Conservation (phyloP, 2,888 invertebrate genomes). For the Ectobius pallidus region DNA sequence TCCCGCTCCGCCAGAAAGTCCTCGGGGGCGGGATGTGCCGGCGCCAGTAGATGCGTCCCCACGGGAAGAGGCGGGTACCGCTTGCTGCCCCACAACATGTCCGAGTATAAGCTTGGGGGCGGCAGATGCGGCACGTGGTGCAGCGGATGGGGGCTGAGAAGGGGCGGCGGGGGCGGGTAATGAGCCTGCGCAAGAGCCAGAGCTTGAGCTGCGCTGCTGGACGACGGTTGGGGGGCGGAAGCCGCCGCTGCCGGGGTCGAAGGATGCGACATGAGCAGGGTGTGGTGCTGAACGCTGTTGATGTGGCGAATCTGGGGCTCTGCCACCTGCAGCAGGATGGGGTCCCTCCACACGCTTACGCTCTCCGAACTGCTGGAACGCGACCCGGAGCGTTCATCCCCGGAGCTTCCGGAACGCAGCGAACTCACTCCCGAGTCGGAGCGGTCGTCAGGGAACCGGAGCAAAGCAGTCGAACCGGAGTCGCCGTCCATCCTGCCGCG, state of each 20-base stretch:
- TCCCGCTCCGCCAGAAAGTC: conserved; percentile 58
- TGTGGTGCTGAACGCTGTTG: conserved; percentile 65
- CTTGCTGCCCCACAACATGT: conserved; percentile 68
- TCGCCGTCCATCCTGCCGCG: conserved; percentile 54
- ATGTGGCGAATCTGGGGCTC: conserved; percentile 64
- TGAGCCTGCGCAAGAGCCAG: conserved; percentile 50
- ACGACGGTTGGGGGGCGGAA: conserved; percentile 44
- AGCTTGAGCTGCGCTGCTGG: conserved; percentile 46
- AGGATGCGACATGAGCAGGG: conserved; percentile 63
- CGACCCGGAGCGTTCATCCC: conserved; percentile 79
- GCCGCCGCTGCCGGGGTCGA: conserved; percentile 50
- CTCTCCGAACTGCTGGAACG: conserved; percentile 75
- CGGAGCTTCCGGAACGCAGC: conserved; percentile 62
- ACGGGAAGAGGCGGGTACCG: conserved; percentile 63
- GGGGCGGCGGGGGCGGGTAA: conserved; percentile 43
- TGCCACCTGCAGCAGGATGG: conserved; percentile 58
- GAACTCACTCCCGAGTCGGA: conserved; percentile 77
- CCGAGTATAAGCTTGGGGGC: conserved; percentile 50
- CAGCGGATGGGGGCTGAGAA: conserved; percentile 55
- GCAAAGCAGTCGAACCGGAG: conserved; percentile 46
- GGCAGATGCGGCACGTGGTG: conserved; percentile 45
- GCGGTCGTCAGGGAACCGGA: conserved; percentile 51
- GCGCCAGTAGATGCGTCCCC: conserved; percentile 53
- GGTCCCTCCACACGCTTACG: conserved; percentile 64
- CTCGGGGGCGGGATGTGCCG: conserved; percentile 57